Percentiles rank a stretch among this genome's conserved stretches.
These are phyloP conservation scores for Gymnocypris eckloni DNA, from an alignment of 2,797 vertebrate species.

Conservation along the genomic window DNA sequence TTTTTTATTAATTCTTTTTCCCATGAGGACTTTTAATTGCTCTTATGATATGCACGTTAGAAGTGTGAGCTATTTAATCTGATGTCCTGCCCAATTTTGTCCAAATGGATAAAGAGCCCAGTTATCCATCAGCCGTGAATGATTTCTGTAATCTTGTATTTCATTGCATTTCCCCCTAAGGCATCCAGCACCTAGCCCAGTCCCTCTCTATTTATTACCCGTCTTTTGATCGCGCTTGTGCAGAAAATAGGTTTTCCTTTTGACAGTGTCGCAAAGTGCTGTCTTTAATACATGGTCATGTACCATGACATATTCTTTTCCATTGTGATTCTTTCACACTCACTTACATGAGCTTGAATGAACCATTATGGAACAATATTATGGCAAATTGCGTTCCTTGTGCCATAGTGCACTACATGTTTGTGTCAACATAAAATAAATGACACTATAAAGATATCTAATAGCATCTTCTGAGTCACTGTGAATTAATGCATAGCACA, in stretches of 20 bases:
- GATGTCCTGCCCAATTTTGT: conserved; percentile 35
- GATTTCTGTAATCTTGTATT: conserved; percentile 35
- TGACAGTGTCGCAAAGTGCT: conserved; percentile 32
- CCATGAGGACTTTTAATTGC: conserved; percentile 26
- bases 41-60: conserved; percentile 48
- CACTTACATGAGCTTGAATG: conserved; percentile 31
- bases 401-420: conserved; percentile 16
- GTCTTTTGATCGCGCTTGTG: conserved; percentile 23
- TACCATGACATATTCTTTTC: not conserved
- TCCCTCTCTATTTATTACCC: conserved; percentile 10
- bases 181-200: not conserved
- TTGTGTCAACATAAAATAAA: conserved; percentile 44
- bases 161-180: conserved; percentile 3
- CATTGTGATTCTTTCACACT: conserved; percentile 38
- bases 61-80: conserved; percentile 57
- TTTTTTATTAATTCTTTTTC: not conserved
- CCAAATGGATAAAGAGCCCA: conserved; percentile 45
- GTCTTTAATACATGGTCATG: conserved; percentile 36
- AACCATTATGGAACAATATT: conserved; percentile 31
- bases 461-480: not conserved
- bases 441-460: conserved; percentile 39
- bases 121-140: conserved; percentile 25
- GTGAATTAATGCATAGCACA: conserved; percentile 21
- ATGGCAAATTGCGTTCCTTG: conserved; percentile 19
- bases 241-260: conserved; percentile 24